Percentiles rank a stretch among this genome's conserved stretches.
Evolutionary conservation across 1,140 invertebrate species (phyloP).

Genomic region (Drosophila seguyi): DNA sequence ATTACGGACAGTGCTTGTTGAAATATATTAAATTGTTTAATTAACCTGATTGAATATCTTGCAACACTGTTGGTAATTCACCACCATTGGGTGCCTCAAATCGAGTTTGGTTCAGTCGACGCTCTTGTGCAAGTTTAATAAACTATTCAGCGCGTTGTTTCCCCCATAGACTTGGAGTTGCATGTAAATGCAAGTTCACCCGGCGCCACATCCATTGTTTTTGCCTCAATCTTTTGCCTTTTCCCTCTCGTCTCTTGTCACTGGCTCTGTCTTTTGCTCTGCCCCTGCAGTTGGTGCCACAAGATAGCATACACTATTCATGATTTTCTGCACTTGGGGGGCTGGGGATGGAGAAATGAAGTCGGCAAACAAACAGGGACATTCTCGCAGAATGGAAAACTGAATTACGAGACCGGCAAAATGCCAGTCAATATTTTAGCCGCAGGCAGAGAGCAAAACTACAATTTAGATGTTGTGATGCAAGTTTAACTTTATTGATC

Average conservation of each 20-base stretch:
- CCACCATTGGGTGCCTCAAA: slow-evolving; percentile 8
- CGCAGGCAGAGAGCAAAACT: slow-evolving; percentile 3
- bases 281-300: slow-evolving; percentile 7
- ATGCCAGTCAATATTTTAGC: slow-evolving; percentile 47
- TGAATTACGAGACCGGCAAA: slow-evolving; percentile 34
- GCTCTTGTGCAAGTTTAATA: slow-evolving; percentile 63
- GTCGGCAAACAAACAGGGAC: slow-evolving; percentile 38
- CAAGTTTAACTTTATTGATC: slow-evolving; percentile 20
- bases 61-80: not conserved
- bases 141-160: slow-evolving; percentile 38
- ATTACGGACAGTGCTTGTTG: not conserved
- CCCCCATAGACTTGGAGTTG: slow-evolving; percentile 28
- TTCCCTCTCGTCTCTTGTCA: no score
- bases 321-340: slow-evolving; percentile 24
- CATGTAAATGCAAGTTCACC: slow-evolving; percentile 45
- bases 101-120: slow-evolving; percentile 1
- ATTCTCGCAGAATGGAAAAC: slow-evolving; percentile 17
- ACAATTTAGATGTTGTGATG: slow-evolving; percentile 7
- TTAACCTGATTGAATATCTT: no score
- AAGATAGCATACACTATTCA: slow-evolving; percentile 44
- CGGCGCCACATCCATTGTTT: slow-evolving; percentile 52
- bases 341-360: slow-evolving; percentile 24
- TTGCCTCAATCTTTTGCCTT: not conserved
- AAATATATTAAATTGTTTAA: not conserved
- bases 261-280: not conserved